These are phyloP conservation scores for Ptychoptera albimana DNA, from an alignment of 2,888 invertebrate species.

Conservation along the genomic window DNA sequence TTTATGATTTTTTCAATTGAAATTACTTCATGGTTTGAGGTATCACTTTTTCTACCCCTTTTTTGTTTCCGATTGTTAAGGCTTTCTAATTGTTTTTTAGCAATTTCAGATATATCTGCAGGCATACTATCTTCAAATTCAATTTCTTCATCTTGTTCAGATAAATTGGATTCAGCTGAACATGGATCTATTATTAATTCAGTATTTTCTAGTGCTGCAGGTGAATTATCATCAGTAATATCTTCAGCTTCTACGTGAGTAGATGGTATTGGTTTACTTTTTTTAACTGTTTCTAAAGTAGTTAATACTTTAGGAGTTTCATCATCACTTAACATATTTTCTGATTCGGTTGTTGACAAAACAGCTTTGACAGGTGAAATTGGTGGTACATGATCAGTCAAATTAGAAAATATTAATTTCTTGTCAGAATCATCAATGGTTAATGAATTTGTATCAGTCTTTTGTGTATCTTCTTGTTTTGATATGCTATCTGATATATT, in stretches of 20 bases:
- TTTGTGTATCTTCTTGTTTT: too few species aligned
- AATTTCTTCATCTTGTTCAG: background rate
- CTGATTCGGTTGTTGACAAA: background rate
- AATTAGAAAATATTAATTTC: too few species aligned
- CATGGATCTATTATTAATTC: background rate
- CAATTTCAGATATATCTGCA: background rate
- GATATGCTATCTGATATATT: too few species aligned
- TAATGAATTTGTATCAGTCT: too few species aligned
- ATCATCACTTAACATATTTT: slow-evolving; percentile 1
- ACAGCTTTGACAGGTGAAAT: background rate
- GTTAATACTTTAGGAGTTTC: background rate
- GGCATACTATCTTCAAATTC: background rate
- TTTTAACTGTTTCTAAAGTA: background rate
- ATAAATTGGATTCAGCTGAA: background rate
- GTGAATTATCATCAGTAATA: background rate
- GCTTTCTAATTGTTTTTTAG: background rate
- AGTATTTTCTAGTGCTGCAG: background rate
- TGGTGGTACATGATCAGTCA: too few species aligned
- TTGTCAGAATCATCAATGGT: too few species aligned
- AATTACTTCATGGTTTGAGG: too few species aligned
- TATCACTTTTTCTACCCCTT: too few species aligned
- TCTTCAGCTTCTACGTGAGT: background rate
- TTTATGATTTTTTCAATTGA: too few species aligned
- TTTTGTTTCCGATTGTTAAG: background rate
- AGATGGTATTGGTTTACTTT: background rate